Evolutionary conservation across 1,140 invertebrate species (phyloP), one percentile per base, ranked within the genome.

Genomic region (Popillia japonica): DNA sequence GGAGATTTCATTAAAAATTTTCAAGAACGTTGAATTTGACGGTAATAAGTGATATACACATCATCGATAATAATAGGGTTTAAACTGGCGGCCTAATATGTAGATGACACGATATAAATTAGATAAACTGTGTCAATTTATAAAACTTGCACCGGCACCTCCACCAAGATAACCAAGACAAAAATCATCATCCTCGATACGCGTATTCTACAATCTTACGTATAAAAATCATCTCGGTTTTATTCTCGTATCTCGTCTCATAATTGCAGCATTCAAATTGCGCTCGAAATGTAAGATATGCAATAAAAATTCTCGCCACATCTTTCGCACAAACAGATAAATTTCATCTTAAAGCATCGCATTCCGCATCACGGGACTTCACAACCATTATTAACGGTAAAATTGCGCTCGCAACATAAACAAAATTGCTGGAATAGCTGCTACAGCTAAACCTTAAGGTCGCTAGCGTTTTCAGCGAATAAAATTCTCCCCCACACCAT

Each of bases 331-430:
- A 55, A 55, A 68, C 61, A 23, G 22, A 68, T 68, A 68, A 68
- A 68, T 68, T 68, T 34, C 61, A 11, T 27, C 20, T 68, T 68
- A 68, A 68, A 68, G 27, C 61, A 27, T 34, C 27, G 27, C 27
- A 34, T 34, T 34, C 4, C 27, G 27, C 61, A 34, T 68, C 61
- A 68, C 61, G 22, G 61, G 20, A 22, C 22, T 34, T 34, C 20
- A 68, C 61, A 68, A 68, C 22, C 17, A 68, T 68, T 34, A 68
- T 68, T 68, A 68, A 55, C 61, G 61, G 22, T 23, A 68, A 68
- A 68, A 68, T 68, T 68, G 27, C 22, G 22, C 61, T 34, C 22
- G 61, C 61, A 68, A 75, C 42, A 42, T 75, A 48, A 42, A 22
- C 73, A 75, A 22, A 75, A 48, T 42, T 75, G 27, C 73, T 34